phyloP scores from a whole-genome alignment of 2,797 vertebrate species.

The Karalla daura region DNA sequence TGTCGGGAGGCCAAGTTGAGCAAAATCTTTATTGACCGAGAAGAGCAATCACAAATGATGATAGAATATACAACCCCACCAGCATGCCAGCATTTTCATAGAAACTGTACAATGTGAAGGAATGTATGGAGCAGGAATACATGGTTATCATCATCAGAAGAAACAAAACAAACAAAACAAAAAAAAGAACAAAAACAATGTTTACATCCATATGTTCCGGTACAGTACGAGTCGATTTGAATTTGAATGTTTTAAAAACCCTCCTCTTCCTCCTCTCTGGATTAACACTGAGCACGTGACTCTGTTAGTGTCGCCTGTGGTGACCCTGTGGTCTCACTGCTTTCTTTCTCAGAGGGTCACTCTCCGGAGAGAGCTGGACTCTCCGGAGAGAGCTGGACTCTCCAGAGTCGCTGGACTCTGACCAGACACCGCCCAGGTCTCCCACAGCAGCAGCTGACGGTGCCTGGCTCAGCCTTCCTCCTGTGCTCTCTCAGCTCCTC shows the following conservation, averaged over 20 bases:
- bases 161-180: too few relatives aligned
- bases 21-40: conserved; percentile 79
- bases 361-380: too few relatives aligned
- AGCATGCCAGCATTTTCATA: conserved; percentile 80
- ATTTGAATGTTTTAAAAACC: conserved; percentile 28
- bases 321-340: conserved; percentile 13
- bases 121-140: conserved; percentile 74
- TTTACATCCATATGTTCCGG: conserved; percentile 70
- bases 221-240: conserved; percentile 66
- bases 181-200: conserved; percentile 7
- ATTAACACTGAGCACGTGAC: conserved; percentile 32
- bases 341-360: conserved; percentile 10
- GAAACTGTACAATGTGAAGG: conserved; percentile 80
- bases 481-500: conserved; percentile 42
- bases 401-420: conserved; percentile 13
- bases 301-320: conserved; percentile 33
- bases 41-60: conserved; percentile 80
- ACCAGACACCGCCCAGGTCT: conserved; percentile 59
- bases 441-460: conserved; percentile 68
- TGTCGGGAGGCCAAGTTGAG: conserved; percentile 58
- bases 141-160: conserved; percentile 33
- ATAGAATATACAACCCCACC: conserved; percentile 80
- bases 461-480: conserved; percentile 48
- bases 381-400: too few relatives aligned
- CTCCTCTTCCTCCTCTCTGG: conserved; percentile 22